These are phyloP conservation scores for Cardiocondyla obscurior DNA, from an alignment of 1,140 invertebrate species.

Conservation along the genomic window DNA sequence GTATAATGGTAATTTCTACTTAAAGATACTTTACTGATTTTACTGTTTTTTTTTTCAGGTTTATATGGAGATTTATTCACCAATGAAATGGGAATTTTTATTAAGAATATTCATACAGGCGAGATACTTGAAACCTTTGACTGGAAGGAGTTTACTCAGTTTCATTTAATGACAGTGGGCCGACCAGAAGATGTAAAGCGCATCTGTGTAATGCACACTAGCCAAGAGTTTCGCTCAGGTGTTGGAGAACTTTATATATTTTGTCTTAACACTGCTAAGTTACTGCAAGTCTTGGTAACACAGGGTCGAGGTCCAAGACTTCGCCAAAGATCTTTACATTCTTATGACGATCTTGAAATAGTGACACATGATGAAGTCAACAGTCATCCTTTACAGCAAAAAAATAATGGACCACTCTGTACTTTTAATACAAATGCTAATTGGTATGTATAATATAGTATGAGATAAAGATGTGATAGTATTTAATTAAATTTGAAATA, in stretches of 20 bases:
- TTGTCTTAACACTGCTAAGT: constrained; percentile 80
- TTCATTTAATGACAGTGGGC: constrained; percentile 82
- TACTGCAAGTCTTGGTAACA: constrained; percentile 82
- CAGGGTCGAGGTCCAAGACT: constrained; percentile 80
- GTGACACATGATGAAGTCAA: constrained; percentile 57
- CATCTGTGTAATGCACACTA: constrained; percentile 85
- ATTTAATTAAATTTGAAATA: constrained; percentile 1
- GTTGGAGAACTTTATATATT: constrained; percentile 84
- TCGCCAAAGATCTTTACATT: constrained; percentile 80
- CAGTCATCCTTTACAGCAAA: constrained; percentile 64
- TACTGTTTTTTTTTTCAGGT: constrained; percentile 70
- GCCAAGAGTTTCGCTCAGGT: constrained; percentile 83
- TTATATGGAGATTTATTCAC: constrained; percentile 84
- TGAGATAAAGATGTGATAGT: not conserved
- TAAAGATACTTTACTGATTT: not conserved
- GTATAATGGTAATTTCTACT: not conserved
- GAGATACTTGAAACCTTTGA: constrained; percentile 81
- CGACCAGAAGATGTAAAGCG: constrained; percentile 84
- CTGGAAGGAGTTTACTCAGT: constrained; percentile 84
- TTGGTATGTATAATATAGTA: constrained; percentile 8
- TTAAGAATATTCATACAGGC: constrained; percentile 83
- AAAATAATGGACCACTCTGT: constrained; percentile 63
- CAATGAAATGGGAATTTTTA: constrained; percentile 80
- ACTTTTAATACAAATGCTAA: not conserved
- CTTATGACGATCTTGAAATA: constrained; percentile 83